These are phyloP conservation scores for Trachelipus rathkii DNA, from an alignment of 1,140 invertebrate species.

Conservation along the genomic window DNA sequence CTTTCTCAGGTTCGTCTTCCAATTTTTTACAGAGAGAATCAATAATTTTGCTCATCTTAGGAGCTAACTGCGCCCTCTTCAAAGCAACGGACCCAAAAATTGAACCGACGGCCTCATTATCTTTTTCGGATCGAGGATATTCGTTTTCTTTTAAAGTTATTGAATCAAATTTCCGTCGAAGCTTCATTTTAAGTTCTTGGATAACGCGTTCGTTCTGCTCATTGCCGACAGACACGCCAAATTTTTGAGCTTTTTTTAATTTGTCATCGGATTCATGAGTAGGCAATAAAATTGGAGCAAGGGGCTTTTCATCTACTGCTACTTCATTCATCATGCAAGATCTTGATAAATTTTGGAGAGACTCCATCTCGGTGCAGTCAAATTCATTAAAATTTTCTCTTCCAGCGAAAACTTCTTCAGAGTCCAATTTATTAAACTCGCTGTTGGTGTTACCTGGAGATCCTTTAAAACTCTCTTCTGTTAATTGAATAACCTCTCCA, in stretches of 20 bases:
- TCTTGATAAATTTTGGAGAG: too few relatives aligned
- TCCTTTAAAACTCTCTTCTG: slow-evolving; percentile 46
- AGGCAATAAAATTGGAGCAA: neutral
- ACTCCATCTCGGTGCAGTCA: too few relatives aligned
- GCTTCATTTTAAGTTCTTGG: slow-evolving; percentile 47
- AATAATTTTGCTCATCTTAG: slow-evolving; percentile 44
- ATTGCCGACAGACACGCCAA: slow-evolving; percentile 40
- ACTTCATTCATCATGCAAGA: too few relatives aligned
- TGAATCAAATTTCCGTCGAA: slow-evolving; percentile 44
- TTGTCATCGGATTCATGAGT: slow-evolving; percentile 18
- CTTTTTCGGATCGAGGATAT: neutral
- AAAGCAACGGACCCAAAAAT: slow-evolving; percentile 25
- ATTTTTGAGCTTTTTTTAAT: slow-evolving; percentile 40
- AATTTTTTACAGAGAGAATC: slow-evolving; percentile 37
- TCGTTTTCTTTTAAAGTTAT: slow-evolving; percentile 23
- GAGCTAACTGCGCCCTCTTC: slow-evolving; percentile 44
- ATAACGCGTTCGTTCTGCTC: slow-evolving; percentile 47
- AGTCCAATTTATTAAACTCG: neutral
- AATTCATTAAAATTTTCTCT: too few relatives aligned
- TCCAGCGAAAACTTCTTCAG: too few relatives aligned
- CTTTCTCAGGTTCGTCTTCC: neutral
- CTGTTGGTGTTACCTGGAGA: neutral
- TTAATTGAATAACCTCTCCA: slow-evolving; percentile 41
- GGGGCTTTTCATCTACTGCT: too few relatives aligned
- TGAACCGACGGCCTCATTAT: neutral